Evolutionary conservation across 1,140 invertebrate genomes (phyloP), one percentile per base, ranked within the genome.

Genomic region (Drosophila seguyi): DNA sequence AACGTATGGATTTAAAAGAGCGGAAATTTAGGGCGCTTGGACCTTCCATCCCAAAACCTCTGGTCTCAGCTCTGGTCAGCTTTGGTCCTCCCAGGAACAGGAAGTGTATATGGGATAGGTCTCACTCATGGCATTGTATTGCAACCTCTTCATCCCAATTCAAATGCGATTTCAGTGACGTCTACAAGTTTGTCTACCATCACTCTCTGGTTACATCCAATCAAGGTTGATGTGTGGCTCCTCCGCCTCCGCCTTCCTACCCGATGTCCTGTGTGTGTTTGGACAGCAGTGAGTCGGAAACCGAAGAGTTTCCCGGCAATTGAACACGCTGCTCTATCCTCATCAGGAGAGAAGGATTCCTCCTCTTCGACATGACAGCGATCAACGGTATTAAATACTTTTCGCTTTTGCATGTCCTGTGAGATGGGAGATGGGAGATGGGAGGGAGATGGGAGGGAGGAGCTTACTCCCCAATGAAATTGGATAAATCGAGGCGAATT

Each of bases 251-350:
- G n/a, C n/a, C n/a, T n/a, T n/a, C n/a, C n/a, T n/a, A n/a, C n/a
- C n/a, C n/a, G n/a, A n/a, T n/a, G n/a, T n/a, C n/a, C n/a, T n/a
- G n/a, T n/a, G n/a, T n/a, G 48, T 77, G 58, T 67, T 79, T 76
- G 48, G 80, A 80, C 76, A 88, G 76, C 80, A 80, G 48, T 71
- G 59, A 80, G 65, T 67, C 69, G 79, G 71, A 67, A 84, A 79
- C 66, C 76, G 63, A 88, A 80, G 56, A 57, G 67, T 74, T 83
- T 88, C 63, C 58, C 72, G 52, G 53, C 84, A 88, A 88, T 88
- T 87, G 83, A 88, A 44, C 67, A 84, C 62, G 61, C 36, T 71
- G 73, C 56, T 41, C 45, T n/a, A 65, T 74, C 78, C 61, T 58
- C 39, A 59, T 72, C 53, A 72, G 6, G 8, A 31, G 57, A 14